phyloP scores from a whole-genome alignment of 2,113 vertebrate species.

The Paramormyrops kingsleyae region DNA sequence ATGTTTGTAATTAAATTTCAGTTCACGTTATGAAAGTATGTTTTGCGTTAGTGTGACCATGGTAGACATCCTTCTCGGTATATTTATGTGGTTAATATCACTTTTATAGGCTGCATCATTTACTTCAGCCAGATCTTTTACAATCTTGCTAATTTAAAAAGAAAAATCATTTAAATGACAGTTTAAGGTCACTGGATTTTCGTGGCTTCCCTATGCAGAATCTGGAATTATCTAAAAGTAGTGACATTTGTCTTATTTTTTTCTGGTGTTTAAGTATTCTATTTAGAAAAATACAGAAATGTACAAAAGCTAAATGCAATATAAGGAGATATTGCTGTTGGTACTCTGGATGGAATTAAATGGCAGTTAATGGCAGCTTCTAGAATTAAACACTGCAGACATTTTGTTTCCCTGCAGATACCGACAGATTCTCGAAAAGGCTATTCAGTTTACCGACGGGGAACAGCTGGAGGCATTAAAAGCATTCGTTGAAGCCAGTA shows the following conservation, averaged over 20 bases:
- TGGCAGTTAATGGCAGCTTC: background rate
- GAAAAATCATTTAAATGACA: background rate
- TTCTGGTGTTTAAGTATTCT: background rate
- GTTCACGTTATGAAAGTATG: too few relatives aligned
- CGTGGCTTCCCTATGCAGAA: background rate
- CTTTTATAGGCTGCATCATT: background rate
- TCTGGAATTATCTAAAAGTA: background rate
- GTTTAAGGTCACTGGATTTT: background rate
- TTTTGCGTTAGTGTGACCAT: background rate
- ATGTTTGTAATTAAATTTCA: background rate
- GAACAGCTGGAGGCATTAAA: slow-evolving; percentile 94
- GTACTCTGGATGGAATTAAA: background rate
- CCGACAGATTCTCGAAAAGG: slow-evolving; percentile 92
- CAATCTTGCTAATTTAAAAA: background rate
- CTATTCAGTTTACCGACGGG: slow-evolving; percentile 77
- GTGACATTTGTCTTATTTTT: background rate
- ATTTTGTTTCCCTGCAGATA: slow-evolving; percentile 61
- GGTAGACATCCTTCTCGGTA: background rate
- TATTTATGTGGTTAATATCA: background rate
- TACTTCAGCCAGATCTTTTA: background rate
- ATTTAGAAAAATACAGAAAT: background rate
- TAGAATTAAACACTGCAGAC: background rate
- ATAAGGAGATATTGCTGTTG: background rate
- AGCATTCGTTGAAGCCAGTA: slow-evolving; percentile 99
- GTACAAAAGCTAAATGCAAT: background rate